Percentiles rank a stretch among this genome's conserved stretches.
Conservation (phyloP, 2,113 vertebrate species). For the Periophthalmodon schlosseri region DNA sequence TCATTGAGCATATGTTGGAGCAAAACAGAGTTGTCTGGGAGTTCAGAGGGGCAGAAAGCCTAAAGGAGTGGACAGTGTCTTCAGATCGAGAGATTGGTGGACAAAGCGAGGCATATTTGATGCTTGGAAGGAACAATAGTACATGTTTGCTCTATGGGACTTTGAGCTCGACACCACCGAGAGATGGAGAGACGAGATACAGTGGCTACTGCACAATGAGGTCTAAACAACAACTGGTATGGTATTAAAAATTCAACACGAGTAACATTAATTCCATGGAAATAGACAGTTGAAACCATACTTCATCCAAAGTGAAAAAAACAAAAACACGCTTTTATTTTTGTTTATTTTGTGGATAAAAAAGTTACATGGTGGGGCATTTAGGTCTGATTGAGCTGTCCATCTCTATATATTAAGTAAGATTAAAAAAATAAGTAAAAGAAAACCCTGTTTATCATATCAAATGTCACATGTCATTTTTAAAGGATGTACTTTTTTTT, state of each 20-base stretch:
- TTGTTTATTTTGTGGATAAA: too few relatives aligned
- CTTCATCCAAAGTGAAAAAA: too few relatives aligned
- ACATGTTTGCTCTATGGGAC: conserved; percentile 86
- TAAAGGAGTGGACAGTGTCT: conserved; percentile 86
- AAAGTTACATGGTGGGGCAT: too few relatives aligned
- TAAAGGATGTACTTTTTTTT: neutral
- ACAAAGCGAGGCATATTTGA: conserved; percentile 84
- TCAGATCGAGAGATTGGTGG: conserved; percentile 91
- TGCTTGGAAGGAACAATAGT: conserved; percentile 82
- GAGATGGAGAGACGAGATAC: conserved; percentile 86
- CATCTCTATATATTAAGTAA: too few relatives aligned
- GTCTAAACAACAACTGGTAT: conserved; percentile 80
- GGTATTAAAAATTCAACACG: conserved; percentile 47
- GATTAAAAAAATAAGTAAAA: too few relatives aligned
- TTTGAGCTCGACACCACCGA: conserved; percentile 80
- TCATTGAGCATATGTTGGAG: conserved; percentile 78
- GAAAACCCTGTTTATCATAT: neutral
- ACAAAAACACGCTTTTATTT: too few relatives aligned
- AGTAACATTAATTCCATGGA: too few relatives aligned
- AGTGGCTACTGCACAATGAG: conserved; percentile 91
- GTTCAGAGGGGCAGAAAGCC: conserved; percentile 85
- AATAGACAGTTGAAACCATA: too few relatives aligned
- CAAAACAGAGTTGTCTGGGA: conserved; percentile 89
- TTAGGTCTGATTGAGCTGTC: too few relatives aligned
- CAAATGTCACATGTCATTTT: neutral